Percentiles rank a stretch among this genome's conserved stretches.
Conservation (phyloP, 2,113 vertebrate genomes). For the Clupea harengus region DNA sequence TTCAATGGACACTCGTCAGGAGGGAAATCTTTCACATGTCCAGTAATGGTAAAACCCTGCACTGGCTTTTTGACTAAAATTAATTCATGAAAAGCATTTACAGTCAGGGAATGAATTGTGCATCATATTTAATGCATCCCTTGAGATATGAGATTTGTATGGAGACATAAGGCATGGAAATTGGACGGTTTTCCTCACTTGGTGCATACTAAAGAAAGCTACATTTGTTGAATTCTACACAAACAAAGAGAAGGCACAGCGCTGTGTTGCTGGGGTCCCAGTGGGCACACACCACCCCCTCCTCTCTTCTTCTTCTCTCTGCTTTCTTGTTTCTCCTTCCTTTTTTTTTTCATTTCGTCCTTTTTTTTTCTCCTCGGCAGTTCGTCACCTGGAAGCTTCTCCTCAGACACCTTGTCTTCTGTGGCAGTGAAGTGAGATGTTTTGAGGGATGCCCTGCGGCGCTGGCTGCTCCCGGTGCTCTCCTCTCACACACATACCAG, state of each 20-base stretch:
- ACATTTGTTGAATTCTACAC: not conserved
- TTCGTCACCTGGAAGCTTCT: constrained; percentile 64
- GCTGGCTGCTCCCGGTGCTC: constrained; percentile 48
- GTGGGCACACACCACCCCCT: not conserved
- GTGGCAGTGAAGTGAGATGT: constrained; percentile 54
- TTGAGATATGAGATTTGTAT: not conserved
- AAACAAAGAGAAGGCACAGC: not conserved
- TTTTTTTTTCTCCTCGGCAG: constrained; percentile 9
- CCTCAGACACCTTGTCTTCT: constrained; percentile 49
- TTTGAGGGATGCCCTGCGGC: constrained; percentile 64
- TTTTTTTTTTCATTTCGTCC: constrained; percentile 6
- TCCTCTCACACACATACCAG: constrained; percentile 40
- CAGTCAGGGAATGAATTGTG: not conserved
- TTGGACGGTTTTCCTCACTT: not conserved
- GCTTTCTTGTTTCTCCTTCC: not conserved
- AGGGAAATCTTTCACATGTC: not conserved
- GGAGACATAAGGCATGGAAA: not conserved
- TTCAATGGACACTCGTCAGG: not conserved
- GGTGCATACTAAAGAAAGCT: constrained; percentile 20
- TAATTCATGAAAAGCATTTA: not conserved
- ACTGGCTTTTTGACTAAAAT: not conserved
- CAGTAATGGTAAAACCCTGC: not conserved
- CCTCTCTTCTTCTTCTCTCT: not conserved
- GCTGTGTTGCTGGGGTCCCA: not conserved
- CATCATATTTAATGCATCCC: not conserved